Base-by-base conservation (phyloP, 1,140 invertebrate species). In the Bursaphelenchus mucronatus region DNA sequence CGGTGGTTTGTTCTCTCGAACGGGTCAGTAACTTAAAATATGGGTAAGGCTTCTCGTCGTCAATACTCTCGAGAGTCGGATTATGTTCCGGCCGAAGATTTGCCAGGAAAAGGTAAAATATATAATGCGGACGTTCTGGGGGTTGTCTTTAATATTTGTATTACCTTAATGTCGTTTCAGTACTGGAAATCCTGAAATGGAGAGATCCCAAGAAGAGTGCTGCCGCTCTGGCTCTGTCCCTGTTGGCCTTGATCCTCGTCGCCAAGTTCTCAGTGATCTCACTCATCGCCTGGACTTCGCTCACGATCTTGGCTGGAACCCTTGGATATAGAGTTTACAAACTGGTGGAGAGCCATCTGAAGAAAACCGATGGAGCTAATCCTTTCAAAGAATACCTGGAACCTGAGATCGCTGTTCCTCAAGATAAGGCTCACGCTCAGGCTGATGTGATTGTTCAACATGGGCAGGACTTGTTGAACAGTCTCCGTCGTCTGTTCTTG, bases 291-390 rank as follows among this genome's bases (percentile, higher is more conserved):
- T 94, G 96, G 85, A 83, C 89, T 51, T 90, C 91, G 61, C 87
- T 98, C 69, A 84, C 90, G 62, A 84, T 87, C 70, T 87, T 97
- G 49, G 85, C 86, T 52, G 89, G 87, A 68, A 91, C 93, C 66
- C 87, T 95, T 78, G 87, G 87, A 80, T 96, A 94, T 87, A 88
- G 93, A 81, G 88, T 97, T 75, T 97, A 96, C 87, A 95, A 94
- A 86, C 91, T 89, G 82, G 88, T 96, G 72, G 87, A 95, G 82
- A 90, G 92, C 80, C 92, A 92, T 70, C 88, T 98, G 69, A 92
- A 97, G 84, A 97, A 97, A 84, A 94, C 92, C 69, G 89, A 89
- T 74, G 92, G 95, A 80, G 91, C 91, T 81, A 92, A 97, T 84
- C 93, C 94, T 64, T 97, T 97, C 88, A 73, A 78, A 46, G 88